phyloP scores from a whole-genome alignment of 2,797 vertebrate genomes.

The Chrosomus eos region DNA sequence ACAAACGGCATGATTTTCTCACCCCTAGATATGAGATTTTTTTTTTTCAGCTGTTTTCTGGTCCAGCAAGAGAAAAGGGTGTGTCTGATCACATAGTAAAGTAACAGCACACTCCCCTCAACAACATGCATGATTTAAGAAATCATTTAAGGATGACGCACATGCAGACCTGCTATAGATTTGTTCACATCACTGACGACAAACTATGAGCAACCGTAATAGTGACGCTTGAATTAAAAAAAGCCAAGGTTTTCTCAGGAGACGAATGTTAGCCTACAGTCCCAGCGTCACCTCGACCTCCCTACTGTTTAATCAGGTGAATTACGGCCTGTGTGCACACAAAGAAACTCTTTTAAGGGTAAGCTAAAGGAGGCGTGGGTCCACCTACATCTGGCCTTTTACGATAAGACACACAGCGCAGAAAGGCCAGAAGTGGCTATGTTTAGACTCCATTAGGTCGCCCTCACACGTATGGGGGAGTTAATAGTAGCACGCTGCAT shows the following conservation, averaged over 20 bases:
- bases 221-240: neutral
- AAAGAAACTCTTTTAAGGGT: slow-evolving; percentile 42
- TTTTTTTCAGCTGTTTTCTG: neutral
- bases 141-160: neutral
- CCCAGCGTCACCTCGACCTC: neutral
- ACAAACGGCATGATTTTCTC: neutral
- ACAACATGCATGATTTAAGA: neutral
- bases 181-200: neutral
- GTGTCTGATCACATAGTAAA: neutral
- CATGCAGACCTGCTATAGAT: neutral
- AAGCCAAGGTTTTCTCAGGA: neutral
- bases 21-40: neutral
- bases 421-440: slow-evolving; percentile 43
- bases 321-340: slow-evolving; percentile 35
- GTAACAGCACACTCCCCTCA: neutral
- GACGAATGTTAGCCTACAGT: neutral
- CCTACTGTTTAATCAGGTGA: slow-evolving; percentile 49
- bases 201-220: neutral
- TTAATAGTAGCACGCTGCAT: slow-evolving; percentile 22
- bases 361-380: slow-evolving; percentile 10
- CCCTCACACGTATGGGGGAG: neutral
- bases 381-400: slow-evolving; percentile 53
- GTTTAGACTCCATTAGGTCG: slow-evolving; percentile 37
- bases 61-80: neutral
- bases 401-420: slow-evolving; percentile 51